A percentile compares a stretch with the other conserved stretches of the same genome.
Conservation (phyloP, 1,140 invertebrate genomes). For the Drosophila persimilis region DNA sequence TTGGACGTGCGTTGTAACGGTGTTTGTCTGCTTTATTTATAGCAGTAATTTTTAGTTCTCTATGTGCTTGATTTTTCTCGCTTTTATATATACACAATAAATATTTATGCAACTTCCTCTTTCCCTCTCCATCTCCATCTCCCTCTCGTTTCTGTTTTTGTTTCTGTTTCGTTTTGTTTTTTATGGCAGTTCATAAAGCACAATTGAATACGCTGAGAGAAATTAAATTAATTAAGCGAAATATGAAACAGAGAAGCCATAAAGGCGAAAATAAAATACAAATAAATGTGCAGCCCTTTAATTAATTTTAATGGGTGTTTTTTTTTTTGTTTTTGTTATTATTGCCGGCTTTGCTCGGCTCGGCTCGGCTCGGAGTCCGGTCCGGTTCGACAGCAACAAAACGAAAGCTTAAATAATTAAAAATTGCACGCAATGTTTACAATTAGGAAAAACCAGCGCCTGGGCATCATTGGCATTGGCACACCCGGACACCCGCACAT, state of each 20-base stretch:
- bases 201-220: slow-evolving; percentile 70
- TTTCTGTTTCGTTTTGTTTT: slow-evolving; percentile 44
- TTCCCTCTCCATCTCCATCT: slow-evolving; percentile 1
- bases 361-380: slow-evolving; percentile 4
- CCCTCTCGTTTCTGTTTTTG: no score
- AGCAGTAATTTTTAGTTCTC: slow-evolving; percentile 67
- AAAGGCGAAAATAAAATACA: slow-evolving; percentile 64
- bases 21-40: slow-evolving; percentile 44
- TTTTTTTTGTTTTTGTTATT: slow-evolving; percentile 54
- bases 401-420: slow-evolving; percentile 81
- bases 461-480: slow-evolving; percentile 31
- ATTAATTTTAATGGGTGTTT: slow-evolving; percentile 79
- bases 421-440: slow-evolving; percentile 82
- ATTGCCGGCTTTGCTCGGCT: slow-evolving; percentile 23
- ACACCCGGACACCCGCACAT: slow-evolving; percentile 23
- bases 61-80: slow-evolving; percentile 59
- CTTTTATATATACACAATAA: slow-evolving; percentile 63
- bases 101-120: slow-evolving; percentile 68
- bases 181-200: slow-evolving; percentile 79
- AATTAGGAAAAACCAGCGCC: slow-evolving; percentile 76
- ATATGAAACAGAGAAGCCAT: slow-evolving; percentile 62
- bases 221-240: slow-evolving; percentile 79
- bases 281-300: slow-evolving; percentile 76
- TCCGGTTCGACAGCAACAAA: slow-evolving; percentile 32
- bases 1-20: slow-evolving; percentile 70